These are phyloP conservation scores for Plecotus auritus DNA, from an alignment of 2,113 vertebrate genomes.

Conservation along the genomic window DNA sequence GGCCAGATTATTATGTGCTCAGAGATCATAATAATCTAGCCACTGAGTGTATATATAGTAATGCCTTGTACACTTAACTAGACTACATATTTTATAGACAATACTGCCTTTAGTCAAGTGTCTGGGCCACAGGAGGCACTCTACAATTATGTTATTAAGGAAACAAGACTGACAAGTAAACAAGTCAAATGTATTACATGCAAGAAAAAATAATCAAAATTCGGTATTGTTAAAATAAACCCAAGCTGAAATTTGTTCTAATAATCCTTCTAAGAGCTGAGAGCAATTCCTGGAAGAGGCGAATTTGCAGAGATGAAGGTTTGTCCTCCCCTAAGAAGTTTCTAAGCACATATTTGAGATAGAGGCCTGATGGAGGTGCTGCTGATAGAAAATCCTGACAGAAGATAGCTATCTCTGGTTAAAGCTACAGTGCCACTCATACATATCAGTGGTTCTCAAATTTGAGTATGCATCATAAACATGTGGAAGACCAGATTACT, in stretches of 20 bases:
- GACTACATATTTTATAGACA: not conserved
- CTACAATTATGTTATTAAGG: not conserved
- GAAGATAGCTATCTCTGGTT: not conserved
- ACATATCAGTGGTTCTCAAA: not conserved
- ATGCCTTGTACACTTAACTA: not conserved
- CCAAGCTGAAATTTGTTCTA: not conserved
- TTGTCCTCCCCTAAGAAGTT: not conserved
- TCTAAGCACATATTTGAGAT: not conserved
- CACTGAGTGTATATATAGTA: too few relatives aligned
- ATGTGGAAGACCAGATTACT: not conserved
- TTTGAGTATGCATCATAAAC: not conserved
- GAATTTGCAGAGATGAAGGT: not conserved
- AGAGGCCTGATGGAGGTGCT: too few relatives aligned
- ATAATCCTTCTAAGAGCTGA: not conserved
- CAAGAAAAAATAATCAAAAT: not conserved
- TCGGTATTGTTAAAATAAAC: not conserved
- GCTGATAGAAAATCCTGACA: not conserved
- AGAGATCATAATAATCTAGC: too few relatives aligned
- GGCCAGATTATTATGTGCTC: too few relatives aligned
- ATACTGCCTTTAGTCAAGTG: not conserved
- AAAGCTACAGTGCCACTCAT: not conserved
- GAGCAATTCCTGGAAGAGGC: not conserved
- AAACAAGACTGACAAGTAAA: not conserved
- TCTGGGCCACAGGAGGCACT: not conserved
- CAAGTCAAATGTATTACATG: not conserved